A percentile compares a stretch with the other conserved stretches of the same genome.
These are phyloP conservation scores for Amyelois transitella DNA, from an alignment of 1,140 invertebrate genomes.

Conservation along the genomic window DNA sequence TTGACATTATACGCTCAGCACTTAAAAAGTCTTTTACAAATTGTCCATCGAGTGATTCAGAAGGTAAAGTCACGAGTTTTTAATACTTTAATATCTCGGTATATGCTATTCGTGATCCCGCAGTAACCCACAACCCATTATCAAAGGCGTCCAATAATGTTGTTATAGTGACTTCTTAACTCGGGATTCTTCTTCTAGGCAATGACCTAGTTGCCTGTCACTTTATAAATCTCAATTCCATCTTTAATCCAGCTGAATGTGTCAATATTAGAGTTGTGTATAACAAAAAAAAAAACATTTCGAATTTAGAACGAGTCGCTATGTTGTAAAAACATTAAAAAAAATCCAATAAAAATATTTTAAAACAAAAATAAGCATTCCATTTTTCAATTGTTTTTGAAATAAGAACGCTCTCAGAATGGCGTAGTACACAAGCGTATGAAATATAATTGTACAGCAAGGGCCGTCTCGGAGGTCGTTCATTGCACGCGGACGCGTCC, in stretches of 20 bases:
- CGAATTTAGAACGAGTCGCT: not conserved
- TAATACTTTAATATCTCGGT: not conserved
- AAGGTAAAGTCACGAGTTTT: too few species aligned
- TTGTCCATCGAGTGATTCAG: too few species aligned
- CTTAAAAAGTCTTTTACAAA: too few species aligned
- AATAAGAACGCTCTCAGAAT: not conserved
- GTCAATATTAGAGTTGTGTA: too few species aligned
- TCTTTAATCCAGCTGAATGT: too few species aligned
- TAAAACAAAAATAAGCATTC: not conserved
- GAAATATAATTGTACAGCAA: constrained; percentile 20
- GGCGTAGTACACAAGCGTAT: not conserved
- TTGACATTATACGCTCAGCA: too few species aligned
- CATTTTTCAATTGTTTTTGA: not conserved
- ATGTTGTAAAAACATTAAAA: not conserved
- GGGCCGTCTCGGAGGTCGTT: constrained; percentile 54
- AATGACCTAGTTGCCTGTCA: too few species aligned
- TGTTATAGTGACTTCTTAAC: too few species aligned
- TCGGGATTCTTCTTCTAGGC: too few species aligned
- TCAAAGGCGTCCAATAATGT: not conserved
- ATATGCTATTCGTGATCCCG: not conserved
- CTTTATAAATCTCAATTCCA: too few species aligned
- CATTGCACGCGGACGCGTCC: constrained; percentile 38
- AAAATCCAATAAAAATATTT: not conserved
- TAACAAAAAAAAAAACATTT: too few species aligned
- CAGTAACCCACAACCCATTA: not conserved